These are phyloP conservation scores for Nephrotoma guestfalica DNA, from an alignment of 2,888 invertebrate genomes.

Conservation along the genomic window DNA sequence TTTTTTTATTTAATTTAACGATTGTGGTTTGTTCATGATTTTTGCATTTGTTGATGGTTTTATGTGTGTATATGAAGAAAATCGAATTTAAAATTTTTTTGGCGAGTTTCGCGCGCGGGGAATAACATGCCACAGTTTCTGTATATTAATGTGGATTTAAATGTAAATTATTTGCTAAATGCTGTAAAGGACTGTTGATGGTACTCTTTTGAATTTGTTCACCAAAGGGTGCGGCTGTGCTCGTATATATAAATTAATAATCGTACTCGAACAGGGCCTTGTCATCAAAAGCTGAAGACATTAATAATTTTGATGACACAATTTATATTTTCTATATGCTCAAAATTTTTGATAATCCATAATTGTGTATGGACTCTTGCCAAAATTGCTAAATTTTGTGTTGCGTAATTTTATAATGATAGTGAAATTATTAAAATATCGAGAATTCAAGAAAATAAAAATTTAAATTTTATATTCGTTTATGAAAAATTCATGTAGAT, in stretches of 20 bases:
- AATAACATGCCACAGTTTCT: not conserved
- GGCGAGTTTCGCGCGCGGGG: not conserved
- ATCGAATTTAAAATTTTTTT: not conserved
- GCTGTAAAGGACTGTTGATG: no score
- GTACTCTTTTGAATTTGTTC: no score
- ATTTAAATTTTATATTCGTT: no score
- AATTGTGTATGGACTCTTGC: not conserved
- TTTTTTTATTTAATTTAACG: not conserved
- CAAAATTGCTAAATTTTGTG: not conserved
- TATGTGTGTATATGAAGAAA: not conserved
- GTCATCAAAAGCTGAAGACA: not conserved
- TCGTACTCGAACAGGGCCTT: not conserved
- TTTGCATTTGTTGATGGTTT: not conserved
- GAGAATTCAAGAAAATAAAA: no score
- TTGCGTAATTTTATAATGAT: not conserved
- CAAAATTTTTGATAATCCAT: not conserved
- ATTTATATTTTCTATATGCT: not conserved
- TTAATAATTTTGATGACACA: not conserved
- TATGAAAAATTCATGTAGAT: no score
- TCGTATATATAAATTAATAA: no score
- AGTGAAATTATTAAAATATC: not conserved
- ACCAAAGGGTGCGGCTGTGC: no score
- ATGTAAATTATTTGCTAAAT: not conserved
- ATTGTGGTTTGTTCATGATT: not conserved
- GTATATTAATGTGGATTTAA: not conserved